These are phyloP conservation scores for Campylomormyrus tamandua DNA, from an alignment of 2,113 vertebrate genomes.

Conservation along the genomic window DNA sequence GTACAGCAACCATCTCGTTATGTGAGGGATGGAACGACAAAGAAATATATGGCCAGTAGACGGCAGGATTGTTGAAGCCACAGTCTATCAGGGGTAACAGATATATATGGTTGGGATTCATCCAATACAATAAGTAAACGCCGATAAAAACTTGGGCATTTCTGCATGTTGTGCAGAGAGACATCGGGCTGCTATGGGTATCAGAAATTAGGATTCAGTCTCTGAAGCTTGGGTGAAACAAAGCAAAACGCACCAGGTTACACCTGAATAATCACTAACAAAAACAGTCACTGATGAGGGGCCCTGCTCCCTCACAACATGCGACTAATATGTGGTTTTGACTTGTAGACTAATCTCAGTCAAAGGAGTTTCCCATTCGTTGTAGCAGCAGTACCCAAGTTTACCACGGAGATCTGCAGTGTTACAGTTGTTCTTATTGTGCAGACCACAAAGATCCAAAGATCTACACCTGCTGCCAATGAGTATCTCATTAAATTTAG, in stretches of 20 bases:
- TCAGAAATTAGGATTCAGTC: not conserved
- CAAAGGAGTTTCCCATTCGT: not conserved
- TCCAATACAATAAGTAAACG: not conserved
- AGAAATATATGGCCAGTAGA: not conserved
- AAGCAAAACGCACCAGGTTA: not conserved
- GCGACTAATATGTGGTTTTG: not conserved
- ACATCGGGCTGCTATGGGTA: not conserved
- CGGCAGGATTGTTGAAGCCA: not conserved
- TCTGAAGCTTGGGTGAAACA: not conserved
- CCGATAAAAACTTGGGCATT: not conserved
- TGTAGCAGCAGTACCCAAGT: not conserved
- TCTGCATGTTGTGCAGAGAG: not conserved
- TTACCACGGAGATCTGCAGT: not conserved
- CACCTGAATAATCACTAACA: not conserved
- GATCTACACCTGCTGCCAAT: not conserved
- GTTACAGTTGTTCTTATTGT: not conserved
- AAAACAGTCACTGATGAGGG: not conserved
- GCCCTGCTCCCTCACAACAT: not conserved
- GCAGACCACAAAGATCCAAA: not conserved
- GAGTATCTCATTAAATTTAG: not conserved
- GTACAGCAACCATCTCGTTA: not conserved
- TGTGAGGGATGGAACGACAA: not conserved
- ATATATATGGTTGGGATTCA: not conserved
- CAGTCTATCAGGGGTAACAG: not conserved
- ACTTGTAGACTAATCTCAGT: not conserved